phyloP scores from a whole-genome alignment of 2,888 invertebrate genomes.

The Euproctis similis region DNA sequence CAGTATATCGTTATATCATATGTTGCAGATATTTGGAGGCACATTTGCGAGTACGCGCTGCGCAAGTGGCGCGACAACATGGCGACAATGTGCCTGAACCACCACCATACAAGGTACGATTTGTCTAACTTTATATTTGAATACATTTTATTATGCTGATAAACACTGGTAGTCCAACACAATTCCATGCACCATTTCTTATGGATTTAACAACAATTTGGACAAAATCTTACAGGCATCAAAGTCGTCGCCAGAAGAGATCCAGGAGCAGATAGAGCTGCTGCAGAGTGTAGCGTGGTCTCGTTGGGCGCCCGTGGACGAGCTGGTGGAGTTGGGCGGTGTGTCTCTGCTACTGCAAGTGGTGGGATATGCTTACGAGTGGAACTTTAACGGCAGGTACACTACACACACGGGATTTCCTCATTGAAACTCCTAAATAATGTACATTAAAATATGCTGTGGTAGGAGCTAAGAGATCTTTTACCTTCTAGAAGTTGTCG shows the following conservation, averaged over 20 bases:
- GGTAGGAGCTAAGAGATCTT: no score
- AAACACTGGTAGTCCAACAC: no score
- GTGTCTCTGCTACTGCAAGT: constrained; percentile 88
- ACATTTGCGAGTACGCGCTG: constrained; percentile 78
- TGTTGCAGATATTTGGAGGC: constrained; percentile 87
- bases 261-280: constrained; percentile 89
- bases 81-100: constrained; percentile 62
- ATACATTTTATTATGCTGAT: no score
- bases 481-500: no score
- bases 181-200: no score
- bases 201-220: no score
- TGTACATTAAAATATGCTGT: no score
- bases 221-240: constrained; percentile 64
- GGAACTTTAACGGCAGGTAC: constrained; percentile 90
- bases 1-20: no score
- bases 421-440: no score
- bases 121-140: no score
- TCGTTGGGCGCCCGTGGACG: constrained; percentile 93
- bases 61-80: constrained; percentile 56
- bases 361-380: constrained; percentile 91
- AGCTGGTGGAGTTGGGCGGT: constrained; percentile 89
- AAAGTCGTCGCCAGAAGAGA: constrained; percentile 83
- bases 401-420: no score
- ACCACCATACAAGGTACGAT: constrained; percentile 67
- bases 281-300: constrained; percentile 82